These are phyloP conservation scores for Odontomyia ornata DNA, from an alignment of 2,888 invertebrate species.

Conservation along the genomic window DNA sequence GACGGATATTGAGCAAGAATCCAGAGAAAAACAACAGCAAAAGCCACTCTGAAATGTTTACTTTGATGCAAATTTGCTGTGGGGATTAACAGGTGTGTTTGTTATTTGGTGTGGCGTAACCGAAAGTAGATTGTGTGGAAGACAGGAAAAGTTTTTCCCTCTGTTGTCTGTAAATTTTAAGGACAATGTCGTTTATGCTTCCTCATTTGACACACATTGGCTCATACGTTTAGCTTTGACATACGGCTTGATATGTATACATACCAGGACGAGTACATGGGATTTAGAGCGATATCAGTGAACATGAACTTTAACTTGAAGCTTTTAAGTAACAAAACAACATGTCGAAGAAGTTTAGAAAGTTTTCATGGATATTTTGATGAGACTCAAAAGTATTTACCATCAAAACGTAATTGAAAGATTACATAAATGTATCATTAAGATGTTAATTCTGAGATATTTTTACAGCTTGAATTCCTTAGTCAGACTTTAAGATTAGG, in stretches of 20 bases:
- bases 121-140: constrained; percentile 9
- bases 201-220: neutral
- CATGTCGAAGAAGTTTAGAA: neutral
- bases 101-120: constrained; percentile 10
- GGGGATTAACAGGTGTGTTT: constrained; percentile 40
- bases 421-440: constrained; percentile 29
- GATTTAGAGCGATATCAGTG: too few relatives aligned
- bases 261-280: too few relatives aligned
- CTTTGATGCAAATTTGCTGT: constrained; percentile 39
- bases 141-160: constrained; percentile 16
- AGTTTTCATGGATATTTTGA: neutral
- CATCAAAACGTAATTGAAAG: constrained; percentile 23
- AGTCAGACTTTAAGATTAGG: too few relatives aligned
- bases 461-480: too few relatives aligned
- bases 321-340: constrained; percentile 3
- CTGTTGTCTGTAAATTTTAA: neutral
- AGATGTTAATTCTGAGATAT: too few relatives aligned
- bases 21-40: constrained; percentile 23
- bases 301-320: too few relatives aligned
- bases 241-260: neutral
- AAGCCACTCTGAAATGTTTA: constrained; percentile 34
- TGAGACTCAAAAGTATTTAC: constrained; percentile 19
- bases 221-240: neutral
- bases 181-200: neutral
- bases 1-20: neutral